phyloP scores from a whole-genome alignment of 1,140 invertebrate species.

The Meloidogyne chitwoodi region DNA sequence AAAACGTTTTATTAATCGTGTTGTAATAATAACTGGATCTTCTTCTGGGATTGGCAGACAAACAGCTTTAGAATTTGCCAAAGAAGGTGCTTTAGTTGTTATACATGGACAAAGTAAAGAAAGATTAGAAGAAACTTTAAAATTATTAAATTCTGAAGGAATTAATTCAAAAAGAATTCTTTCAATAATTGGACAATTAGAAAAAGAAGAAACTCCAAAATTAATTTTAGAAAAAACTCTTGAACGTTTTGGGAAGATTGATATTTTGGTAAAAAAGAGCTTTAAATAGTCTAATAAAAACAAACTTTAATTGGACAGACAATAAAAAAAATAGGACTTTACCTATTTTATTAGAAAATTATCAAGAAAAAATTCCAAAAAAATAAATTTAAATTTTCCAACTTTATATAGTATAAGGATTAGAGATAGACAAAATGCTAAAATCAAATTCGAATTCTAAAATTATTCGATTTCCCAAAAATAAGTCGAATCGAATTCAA shows the following conservation, averaged over 20 bases:
- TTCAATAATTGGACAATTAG: slow-evolving; percentile 6
- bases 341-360: too few relatives aligned
- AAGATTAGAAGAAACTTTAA: slow-evolving; percentile 14
- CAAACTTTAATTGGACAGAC: too few relatives aligned
- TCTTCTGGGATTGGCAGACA: neutral
- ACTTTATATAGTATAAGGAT: too few relatives aligned
- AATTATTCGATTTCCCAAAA: too few relatives aligned
- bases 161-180: slow-evolving; percentile 11
- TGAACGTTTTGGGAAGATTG: slow-evolving; percentile 21
- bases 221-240: slow-evolving; percentile 18
- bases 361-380: too few relatives aligned
- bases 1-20: slow-evolving; percentile 6
- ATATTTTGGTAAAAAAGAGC: slow-evolving; percentile 31
- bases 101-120: neutral
- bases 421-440: too few relatives aligned
- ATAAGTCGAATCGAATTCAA: too few relatives aligned
- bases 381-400: too few relatives aligned
- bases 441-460: too few relatives aligned
- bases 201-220: slow-evolving; percentile 21
- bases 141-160: slow-evolving; percentile 3
- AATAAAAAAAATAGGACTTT: too few relatives aligned
- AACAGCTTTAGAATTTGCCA: slow-evolving; percentile 1
- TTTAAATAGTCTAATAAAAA: too few relatives aligned
- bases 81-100: neutral
- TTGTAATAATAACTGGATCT: slow-evolving; percentile 13